These are phyloP conservation scores for Aradus depressus DNA, from an alignment of 2,888 invertebrate genomes.

Conservation along the genomic window DNA sequence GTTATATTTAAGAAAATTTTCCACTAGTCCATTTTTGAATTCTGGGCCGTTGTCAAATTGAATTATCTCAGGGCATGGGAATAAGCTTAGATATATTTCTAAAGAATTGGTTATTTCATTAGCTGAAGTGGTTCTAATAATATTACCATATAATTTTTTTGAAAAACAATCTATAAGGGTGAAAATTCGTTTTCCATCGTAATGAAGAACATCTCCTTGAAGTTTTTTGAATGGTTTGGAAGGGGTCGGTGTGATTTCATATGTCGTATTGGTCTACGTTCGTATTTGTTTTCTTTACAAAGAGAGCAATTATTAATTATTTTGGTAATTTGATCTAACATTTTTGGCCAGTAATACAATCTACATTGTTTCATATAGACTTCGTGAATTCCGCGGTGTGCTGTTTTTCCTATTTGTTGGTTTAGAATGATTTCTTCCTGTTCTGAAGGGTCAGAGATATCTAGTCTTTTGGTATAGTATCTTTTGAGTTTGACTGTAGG, in stretches of 20 bases:
- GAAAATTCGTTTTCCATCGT: background rate
- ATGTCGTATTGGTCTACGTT: too few relatives aligned
- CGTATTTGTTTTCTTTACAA: too few relatives aligned
- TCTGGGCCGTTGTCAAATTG: constrained; percentile 13
- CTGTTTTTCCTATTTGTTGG: constrained; percentile 10
- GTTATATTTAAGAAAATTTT: constrained; percentile 12
- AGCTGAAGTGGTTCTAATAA: constrained; percentile 2
- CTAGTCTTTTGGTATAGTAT: background rate
- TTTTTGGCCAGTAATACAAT: too few relatives aligned
- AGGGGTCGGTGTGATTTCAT: too few relatives aligned
- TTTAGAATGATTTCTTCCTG: background rate
- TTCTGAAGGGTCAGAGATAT: background rate
- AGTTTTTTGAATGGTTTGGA: too few relatives aligned
- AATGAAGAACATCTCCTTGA: too few relatives aligned
- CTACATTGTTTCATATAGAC: background rate
- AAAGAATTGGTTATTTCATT: constrained; percentile 15
- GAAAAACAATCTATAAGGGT: constrained; percentile 1
- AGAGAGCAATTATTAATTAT: too few relatives aligned
- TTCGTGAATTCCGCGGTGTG: constrained; percentile 13
- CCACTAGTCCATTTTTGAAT: constrained; percentile 9
- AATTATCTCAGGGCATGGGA: constrained; percentile 6
- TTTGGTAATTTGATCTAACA: too few relatives aligned
- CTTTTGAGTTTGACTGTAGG: background rate
- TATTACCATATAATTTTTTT: constrained; percentile 1
- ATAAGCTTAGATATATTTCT: constrained; percentile 3